Conservation (phyloP, 37 sponge, comb jelly and placozoan genomes). For the Hexactinellida sp. region DNA sequence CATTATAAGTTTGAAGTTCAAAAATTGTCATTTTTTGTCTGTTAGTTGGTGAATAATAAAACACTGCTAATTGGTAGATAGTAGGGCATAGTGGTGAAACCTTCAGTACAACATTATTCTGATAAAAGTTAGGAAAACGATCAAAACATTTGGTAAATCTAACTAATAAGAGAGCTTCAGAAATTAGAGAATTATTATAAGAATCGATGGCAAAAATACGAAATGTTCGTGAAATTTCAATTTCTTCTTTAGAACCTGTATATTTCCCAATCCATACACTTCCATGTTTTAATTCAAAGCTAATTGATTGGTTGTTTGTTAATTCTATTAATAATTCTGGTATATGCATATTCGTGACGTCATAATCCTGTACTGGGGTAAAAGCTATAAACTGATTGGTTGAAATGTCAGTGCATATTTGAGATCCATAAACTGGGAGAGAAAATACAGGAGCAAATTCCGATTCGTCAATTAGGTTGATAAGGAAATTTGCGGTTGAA, state of each 20-base stretch:
- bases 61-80: background rate
- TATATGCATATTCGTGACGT: conserved; percentile 3
- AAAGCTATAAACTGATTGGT: conserved; percentile 4
- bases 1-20: background rate
- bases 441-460: conserved; percentile 1
- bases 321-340: background rate
- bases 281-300: background rate
- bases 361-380: background rate
- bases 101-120: background rate
- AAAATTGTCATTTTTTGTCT: background rate
- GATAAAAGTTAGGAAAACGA: background rate
- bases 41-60: background rate
- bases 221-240: background rate
- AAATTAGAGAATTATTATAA: background rate
- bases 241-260: background rate
- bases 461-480: background rate
- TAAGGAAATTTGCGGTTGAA: conserved; percentile 11
- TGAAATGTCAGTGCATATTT: background rate
- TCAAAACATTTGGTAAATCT: background rate
- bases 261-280: background rate
- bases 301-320: background rate
- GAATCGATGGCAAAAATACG: background rate
- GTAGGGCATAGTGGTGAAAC: background rate
- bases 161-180: background rate
- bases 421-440: background rate